Conservation (phyloP, 1,140 invertebrate genomes). For the Elysia chlorotica region DNA sequence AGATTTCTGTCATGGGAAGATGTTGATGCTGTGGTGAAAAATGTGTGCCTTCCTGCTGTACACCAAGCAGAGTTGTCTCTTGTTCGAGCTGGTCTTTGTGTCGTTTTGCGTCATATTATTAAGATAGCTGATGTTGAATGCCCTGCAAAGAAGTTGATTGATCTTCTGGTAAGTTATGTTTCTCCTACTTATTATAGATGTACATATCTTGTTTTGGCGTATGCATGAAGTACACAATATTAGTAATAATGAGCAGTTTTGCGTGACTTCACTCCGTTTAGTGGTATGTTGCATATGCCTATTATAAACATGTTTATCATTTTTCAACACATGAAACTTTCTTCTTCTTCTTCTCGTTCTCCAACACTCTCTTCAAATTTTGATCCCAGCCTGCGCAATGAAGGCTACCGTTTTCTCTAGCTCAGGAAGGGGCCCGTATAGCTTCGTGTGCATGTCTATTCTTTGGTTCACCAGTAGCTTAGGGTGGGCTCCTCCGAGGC, state of each 20-base stretch:
- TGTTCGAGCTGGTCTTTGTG: slow-evolving; percentile 47
- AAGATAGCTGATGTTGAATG: slow-evolving; percentile 25
- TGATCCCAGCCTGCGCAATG: no score
- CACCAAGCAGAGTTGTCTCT: slow-evolving; percentile 25
- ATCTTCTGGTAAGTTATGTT: slow-evolving; percentile 39
- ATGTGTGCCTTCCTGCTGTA: slow-evolving; percentile 39
- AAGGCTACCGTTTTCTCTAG: no score
- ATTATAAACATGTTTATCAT: background rate
- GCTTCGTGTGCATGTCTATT: no score
- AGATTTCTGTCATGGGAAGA: slow-evolving; percentile 2
- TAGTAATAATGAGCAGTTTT: background rate
- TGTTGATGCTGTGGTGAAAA: slow-evolving; percentile 22
- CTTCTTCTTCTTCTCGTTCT: no score
- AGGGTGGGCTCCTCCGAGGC: no score
- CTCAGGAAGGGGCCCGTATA: no score
- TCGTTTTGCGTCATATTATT: slow-evolving; percentile 41
- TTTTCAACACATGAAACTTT: background rate
- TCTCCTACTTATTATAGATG: background rate
- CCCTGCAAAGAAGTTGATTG: slow-evolving; percentile 28
- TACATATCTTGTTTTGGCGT: background rate
- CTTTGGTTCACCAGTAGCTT: no score
- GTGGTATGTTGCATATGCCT: background rate
- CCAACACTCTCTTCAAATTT: no score
- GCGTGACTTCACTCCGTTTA: background rate
- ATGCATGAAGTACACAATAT: background rate